Percentiles rank a stretch among this genome's conserved stretches.
These are phyloP conservation scores for Uloborus diversus DNA, from an alignment of 1,140 invertebrate species.

Conservation along the genomic window DNA sequence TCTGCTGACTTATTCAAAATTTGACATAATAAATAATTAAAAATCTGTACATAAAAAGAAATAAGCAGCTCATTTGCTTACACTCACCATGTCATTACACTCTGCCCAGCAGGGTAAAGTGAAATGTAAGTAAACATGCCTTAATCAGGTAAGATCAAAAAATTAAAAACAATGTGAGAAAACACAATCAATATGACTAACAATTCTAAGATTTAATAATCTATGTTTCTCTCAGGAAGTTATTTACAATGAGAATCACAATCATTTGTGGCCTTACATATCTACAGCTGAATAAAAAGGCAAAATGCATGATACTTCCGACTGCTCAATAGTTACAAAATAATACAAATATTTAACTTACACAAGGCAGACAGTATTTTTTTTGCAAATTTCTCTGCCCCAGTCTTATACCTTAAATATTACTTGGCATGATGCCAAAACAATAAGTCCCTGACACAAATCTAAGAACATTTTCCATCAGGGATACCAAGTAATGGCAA, in stretches of 20 bases:
- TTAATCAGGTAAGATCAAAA: conserved; percentile 14
- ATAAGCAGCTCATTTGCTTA: conserved; percentile 35
- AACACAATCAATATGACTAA: conserved; percentile 33
- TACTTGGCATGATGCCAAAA: conserved; percentile 49
- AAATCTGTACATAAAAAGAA: too few species aligned
- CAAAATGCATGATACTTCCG: conserved; percentile 31
- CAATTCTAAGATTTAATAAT: conserved; percentile 37
- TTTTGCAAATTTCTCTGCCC: conserved; percentile 26
- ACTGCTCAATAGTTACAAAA: conserved; percentile 55
- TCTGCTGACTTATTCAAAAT: too few species aligned
- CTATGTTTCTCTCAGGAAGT: conserved; percentile 47
- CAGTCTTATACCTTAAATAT: conserved; percentile 44
- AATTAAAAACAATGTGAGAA: conserved; percentile 31
- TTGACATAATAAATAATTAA: too few species aligned
- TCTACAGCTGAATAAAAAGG: conserved; percentile 48
- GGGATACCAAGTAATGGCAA: conserved; percentile 43
- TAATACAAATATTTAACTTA: conserved; percentile 57
- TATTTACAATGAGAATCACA: conserved; percentile 56
- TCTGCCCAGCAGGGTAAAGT: conserved; percentile 50
- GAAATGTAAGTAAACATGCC: conserved; percentile 53
- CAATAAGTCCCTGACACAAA: conserved; percentile 49
- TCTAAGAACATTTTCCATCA: conserved; percentile 25
- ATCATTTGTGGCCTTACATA: conserved; percentile 44
- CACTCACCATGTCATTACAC: conserved; percentile 35
- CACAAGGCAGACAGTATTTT: conserved; percentile 39